Percentiles rank a stretch among this genome's conserved stretches.
Conservation (phyloP, 2,113 vertebrate genomes). For the Monarcha castaneiventris region DNA sequence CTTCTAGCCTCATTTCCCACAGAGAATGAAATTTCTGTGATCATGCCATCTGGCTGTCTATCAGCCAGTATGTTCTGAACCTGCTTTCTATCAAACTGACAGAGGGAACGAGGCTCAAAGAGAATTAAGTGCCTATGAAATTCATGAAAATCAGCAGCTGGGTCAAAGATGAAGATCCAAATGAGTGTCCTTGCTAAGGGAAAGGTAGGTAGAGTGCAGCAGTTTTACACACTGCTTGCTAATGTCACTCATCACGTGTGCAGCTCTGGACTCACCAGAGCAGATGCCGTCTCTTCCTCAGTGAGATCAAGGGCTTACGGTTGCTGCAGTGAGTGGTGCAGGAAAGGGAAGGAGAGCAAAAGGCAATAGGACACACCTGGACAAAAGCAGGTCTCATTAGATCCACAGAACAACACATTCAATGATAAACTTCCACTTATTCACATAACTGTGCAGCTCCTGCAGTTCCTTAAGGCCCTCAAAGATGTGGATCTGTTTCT, state of each 20-base stretch:
- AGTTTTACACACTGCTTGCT: background rate
- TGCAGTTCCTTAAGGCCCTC: background rate
- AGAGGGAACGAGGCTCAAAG: background rate
- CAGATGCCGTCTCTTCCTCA: background rate
- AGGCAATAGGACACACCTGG: background rate
- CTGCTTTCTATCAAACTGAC: slow-evolving; percentile 55
- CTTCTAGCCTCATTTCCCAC: slow-evolving; percentile 34
- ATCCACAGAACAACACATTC: background rate
- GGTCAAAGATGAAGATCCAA: background rate
- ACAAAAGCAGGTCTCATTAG: background rate
- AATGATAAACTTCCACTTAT: background rate
- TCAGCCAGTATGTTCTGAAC: slow-evolving; percentile 34
- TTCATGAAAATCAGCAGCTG: background rate
- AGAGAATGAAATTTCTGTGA: slow-evolving; percentile 44
- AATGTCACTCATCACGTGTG: background rate
- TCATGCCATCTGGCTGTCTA: slow-evolving; percentile 47
- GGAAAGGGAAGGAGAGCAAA: background rate
- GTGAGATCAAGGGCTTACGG: background rate
- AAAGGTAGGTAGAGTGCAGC: background rate
- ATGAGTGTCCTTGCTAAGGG: background rate
- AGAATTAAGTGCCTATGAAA: slow-evolving; percentile 25
- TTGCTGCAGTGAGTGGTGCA: fast-evolving
- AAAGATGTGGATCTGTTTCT: background rate
- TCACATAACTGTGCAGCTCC: background rate
- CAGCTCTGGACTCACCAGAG: background rate